These are phyloP conservation scores for Ophiothrix spiculata DNA, from an alignment of 35 echinoderm and acorn worm species.

Conservation along the genomic window DNA sequence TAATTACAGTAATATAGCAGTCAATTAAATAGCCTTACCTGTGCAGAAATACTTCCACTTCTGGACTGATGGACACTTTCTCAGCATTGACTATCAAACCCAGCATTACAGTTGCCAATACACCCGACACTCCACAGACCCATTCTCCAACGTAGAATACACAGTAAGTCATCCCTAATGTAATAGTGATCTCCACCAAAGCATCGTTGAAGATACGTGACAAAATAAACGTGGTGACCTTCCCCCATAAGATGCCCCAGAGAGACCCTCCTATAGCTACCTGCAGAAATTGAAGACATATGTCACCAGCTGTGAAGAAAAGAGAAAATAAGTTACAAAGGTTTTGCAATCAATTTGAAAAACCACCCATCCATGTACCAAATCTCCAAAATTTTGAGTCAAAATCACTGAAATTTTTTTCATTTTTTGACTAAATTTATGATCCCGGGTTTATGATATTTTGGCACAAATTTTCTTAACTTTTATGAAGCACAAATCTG, in stretches of 20 bases:
- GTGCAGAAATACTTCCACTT: constrained; percentile 95
- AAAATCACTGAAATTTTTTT: too few relatives aligned
- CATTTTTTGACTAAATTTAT: too few relatives aligned
- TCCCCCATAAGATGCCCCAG: constrained; percentile 66
- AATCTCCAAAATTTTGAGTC: too few relatives aligned
- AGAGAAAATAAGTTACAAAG: background rate
- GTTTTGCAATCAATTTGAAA: too few relatives aligned
- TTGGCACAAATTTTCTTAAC: too few relatives aligned
- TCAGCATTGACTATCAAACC: constrained; percentile 90
- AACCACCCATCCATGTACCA: too few relatives aligned
- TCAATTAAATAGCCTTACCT: too few relatives aligned
- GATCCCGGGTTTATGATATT: too few relatives aligned
- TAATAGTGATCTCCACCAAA: constrained; percentile 95
- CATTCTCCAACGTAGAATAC: constrained; percentile 86
- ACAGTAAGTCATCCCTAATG: constrained; percentile 78
- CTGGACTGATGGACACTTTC: constrained; percentile 86
- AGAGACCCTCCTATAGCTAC: constrained; percentile 81
- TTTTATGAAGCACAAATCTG: too few relatives aligned
- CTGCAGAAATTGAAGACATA: constrained; percentile 63
- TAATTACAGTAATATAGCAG: background rate
- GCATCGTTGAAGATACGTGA: constrained; percentile 98
- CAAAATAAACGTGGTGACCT: constrained; percentile 72
- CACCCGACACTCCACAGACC: constrained; percentile 64
- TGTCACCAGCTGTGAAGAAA: constrained; percentile 25
- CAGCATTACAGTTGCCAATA: constrained; percentile 78